Conservation (phyloP, 2,888 invertebrate genomes). For the Galeruca laticollis region DNA sequence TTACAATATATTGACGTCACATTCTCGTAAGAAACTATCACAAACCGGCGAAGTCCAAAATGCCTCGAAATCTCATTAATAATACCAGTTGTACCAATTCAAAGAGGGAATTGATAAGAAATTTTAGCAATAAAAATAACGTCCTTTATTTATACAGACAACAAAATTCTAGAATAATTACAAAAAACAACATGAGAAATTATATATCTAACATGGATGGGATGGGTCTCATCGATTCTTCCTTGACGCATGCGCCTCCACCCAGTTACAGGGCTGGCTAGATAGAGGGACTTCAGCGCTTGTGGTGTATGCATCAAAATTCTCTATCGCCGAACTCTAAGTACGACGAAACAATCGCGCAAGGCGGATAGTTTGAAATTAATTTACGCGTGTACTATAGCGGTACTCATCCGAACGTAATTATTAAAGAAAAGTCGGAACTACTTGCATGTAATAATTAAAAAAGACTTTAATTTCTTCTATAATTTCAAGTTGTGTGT, state of each 20-base stretch:
- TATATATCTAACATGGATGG: constrained; percentile 56
- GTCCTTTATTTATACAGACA: not conserved
- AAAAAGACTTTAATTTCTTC: constrained; percentile 1
- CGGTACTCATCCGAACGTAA: not conserved
- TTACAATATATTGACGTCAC: constrained; percentile 17
- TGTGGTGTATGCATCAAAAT: constrained; percentile 39
- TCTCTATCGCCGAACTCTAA: constrained; percentile 27
- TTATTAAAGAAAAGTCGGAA: not conserved
- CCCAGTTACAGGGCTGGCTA: constrained; percentile 55
- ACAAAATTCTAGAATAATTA: constrained; percentile 7
- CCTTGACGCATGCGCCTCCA: constrained; percentile 59
- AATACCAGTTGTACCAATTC: not conserved
- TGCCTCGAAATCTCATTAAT: not conserved
- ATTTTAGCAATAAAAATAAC: not conserved
- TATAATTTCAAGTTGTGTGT: constrained; percentile 17
- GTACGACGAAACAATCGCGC: constrained; percentile 42
- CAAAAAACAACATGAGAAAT: constrained; percentile 41
- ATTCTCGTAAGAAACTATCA: not conserved
- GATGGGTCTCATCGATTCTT: constrained; percentile 66
- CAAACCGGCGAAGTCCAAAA: not conserved
- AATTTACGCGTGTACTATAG: constrained; percentile 14
- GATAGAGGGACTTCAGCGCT: constrained; percentile 43
- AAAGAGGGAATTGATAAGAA: not conserved
- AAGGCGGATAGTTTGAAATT: constrained; percentile 37
- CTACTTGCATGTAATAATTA: not conserved